Base-by-base conservation (phyloP, 2,888 invertebrate species). In the Apomyelois bistriatella region DNA sequence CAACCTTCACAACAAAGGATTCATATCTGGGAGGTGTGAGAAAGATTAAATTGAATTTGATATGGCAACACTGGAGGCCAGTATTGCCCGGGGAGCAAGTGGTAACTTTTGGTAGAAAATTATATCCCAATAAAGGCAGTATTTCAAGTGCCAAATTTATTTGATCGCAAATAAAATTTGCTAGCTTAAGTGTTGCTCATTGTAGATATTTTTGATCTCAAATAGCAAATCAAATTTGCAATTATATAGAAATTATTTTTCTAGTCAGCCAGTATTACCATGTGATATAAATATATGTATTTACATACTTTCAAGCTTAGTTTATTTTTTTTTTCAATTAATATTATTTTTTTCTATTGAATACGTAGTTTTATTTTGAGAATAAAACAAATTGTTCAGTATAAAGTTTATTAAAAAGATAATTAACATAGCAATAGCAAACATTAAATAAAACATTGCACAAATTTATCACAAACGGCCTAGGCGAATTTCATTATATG, bases 1-100 rank as follows among this genome's bases (percentile, higher is more conserved):
- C 41, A 97, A 98, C 83, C 88, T 98, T 15, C 90, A 92, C 60
- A 83, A 83, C 8, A 89, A 91, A 55, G 93, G 93, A 1, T 85
- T 94, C 30, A 92, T 94, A 48, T 62, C 59, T 1, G 73, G 72
- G 3, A 58, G 54, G 6, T 17, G 47, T 13, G 7, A 37, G 12
- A 9, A 36, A 46, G 52, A 47, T 43, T 43, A 41, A 48, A 13
- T 13, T 3, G 12, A 12, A 13, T 5, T 9, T 32, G 13, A 15
- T 38, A 38, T 16, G 13, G 16, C 40, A 40, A 40, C 16, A 40
- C 16, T 40, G 16, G 16, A 15, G 15, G 40, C 22, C 38, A 38
- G 28, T 48, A n/a, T 50, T 50, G 49, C 49, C 49, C 15, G 15
- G 15, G 16, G 40, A 28, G 30, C 30, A 41, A 50, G 40, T 10